Base-by-base conservation (phyloP, 2,113 vertebrate species). In the Pristiophorus japonicus region DNA sequence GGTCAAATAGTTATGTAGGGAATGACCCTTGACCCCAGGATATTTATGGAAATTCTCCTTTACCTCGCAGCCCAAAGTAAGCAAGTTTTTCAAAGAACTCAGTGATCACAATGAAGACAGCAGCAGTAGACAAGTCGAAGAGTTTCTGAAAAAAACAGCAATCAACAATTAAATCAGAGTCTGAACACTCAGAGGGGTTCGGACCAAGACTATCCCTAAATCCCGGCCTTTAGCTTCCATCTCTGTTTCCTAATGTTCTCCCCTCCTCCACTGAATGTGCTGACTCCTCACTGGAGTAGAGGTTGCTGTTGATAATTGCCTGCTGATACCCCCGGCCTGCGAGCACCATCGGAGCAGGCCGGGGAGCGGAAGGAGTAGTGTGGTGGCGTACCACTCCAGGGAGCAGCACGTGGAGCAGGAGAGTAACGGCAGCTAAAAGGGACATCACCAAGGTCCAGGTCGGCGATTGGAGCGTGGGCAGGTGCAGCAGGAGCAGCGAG, bases 41-140 rank as follows among this genome's bases (percentile, higher is more conserved):
- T 88, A 59, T 34, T 88, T 62, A n/a, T 18, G 34, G 59, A 63
- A 20, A 38, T 92, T 63, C 12, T 18, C 14, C 22, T 16, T 94
- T 94, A 94, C 93, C 93, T 94, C 65, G 65, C 0, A 70, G 3
- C 10, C 93, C 93, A 94, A 73, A 94, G 66, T 51, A 94, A 47
- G 65, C 30, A 45, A 67, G 1, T 67, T 94, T 94, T 51, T 94
- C 93, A 94, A 94, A 94, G 42, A 94, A 94, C 27, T 94, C 93
- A 6, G 65, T 94, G 22, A 70, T 34, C 63, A 94, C 66, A 34
- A 67, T 67, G 93, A 94, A 67, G 65, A 94, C 24, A 27, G 66
- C 93, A 73, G 93, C 22, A 70, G 14, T 10, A 8, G 65, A 51
- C 66, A 94, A 18, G 8, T 94, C 10, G 30, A 30, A 94, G 93